A percentile compares a stretch with the other conserved stretches of the same genome.
These are phyloP conservation scores for Procambarus clarkii DNA, from an alignment of 1,140 invertebrate species.

Conservation along the genomic window DNA sequence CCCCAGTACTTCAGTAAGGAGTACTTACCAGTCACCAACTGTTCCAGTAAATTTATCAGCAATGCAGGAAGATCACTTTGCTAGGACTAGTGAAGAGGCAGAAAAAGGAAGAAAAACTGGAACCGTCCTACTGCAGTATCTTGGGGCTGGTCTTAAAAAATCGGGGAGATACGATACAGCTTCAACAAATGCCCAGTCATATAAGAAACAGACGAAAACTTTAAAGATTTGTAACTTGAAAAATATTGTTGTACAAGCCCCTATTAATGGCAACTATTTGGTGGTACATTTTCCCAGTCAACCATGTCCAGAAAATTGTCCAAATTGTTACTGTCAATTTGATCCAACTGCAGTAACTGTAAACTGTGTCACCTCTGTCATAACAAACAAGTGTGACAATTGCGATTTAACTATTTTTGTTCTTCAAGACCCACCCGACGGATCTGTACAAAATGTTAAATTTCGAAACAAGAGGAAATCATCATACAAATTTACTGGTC, in stretches of 20 bases:
- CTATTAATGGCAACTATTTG: constrained; percentile 7
- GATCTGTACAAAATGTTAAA: background rate
- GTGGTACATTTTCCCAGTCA: constrained; percentile 25
- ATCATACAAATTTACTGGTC: background rate
- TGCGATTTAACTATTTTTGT: constrained; percentile 19
- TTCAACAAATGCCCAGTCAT: background rate
- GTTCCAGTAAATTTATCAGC: background rate
- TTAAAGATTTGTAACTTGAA: background rate
- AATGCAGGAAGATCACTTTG: background rate
- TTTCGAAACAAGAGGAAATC: background rate
- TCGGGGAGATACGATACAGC: background rate
- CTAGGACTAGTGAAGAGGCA: background rate
- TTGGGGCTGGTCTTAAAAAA: background rate
- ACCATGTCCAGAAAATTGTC: constrained; percentile 11
- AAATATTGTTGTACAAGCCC: constrained; percentile 7
- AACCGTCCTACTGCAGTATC: background rate
- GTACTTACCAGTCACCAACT: background rate
- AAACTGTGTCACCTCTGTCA: constrained; percentile 22
- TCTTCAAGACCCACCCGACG: constrained; percentile 8
- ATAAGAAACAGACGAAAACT: background rate
- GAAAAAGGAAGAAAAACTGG: background rate
- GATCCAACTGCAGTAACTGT: background rate
- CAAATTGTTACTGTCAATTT: constrained; percentile 19
- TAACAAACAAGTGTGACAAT: constrained; percentile 6
- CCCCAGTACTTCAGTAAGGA: background rate